phyloP scores from a whole-genome alignment of 2,113 vertebrate species.

The Origma solitaria region DNA sequence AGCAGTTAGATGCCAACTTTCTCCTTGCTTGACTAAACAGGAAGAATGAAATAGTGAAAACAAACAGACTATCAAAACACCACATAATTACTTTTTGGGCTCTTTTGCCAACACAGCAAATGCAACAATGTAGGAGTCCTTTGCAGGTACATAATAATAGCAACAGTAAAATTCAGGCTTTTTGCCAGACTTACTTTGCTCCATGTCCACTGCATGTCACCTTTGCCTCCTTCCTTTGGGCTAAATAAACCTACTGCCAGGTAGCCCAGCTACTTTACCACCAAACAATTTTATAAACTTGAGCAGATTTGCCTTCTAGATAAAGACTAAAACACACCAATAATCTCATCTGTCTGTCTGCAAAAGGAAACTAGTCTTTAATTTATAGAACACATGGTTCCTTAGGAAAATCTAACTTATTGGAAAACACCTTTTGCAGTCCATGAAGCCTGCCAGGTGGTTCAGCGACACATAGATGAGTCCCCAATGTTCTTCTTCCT shows the following conservation, averaged over 20 bases:
- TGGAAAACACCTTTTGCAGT: not conserved
- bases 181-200: not conserved
- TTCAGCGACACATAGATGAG: not conserved
- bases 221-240: not conserved
- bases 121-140: not conserved
- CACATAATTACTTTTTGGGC: not conserved
- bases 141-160: not conserved
- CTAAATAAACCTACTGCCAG: not conserved
- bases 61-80: not conserved
- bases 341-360: not conserved
- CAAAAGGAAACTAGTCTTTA: not conserved
- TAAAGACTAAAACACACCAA: not conserved
- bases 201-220: no score
- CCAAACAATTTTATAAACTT: not conserved
- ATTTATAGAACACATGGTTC: not conserved
- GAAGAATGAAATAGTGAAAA: not conserved
- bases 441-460: not conserved
- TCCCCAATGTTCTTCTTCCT: fast-evolving
- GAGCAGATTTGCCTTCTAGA: not conserved
- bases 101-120: not conserved
- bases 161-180: not conserved
- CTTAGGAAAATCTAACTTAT: not conserved
- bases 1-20: not conserved
- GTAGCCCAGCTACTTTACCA: not conserved
- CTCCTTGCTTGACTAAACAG: not conserved